Evolutionary conservation across 2,888 invertebrate species (phyloP).

Genomic region (Gymnoscelis rufifasciata): DNA sequence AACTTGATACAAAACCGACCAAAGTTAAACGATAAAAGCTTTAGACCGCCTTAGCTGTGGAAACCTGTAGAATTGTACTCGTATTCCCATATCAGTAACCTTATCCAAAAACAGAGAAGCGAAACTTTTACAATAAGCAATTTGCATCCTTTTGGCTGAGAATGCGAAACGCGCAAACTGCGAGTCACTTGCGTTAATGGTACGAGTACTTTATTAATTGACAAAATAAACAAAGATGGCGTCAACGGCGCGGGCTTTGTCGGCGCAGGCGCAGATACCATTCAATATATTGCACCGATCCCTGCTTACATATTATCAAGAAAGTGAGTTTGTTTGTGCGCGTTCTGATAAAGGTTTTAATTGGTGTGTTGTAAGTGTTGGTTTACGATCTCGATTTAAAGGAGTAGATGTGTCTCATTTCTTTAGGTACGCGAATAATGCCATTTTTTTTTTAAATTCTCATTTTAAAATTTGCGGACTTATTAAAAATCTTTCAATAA

Average conservation of each 20-base stretch:
- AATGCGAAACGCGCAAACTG: conserved; percentile 1
- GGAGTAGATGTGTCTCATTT: no score
- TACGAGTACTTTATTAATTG: conserved; percentile 33
- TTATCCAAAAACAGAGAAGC: neutral
- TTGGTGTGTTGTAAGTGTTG: neutral
- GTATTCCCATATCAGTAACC: neutral
- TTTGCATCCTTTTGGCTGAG: neutral
- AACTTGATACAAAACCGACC: no score
- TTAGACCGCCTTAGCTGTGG: no score
- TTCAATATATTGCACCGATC: conserved; percentile 33
- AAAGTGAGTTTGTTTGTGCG: conserved; percentile 1
- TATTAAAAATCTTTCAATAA: no score
- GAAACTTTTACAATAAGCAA: neutral
- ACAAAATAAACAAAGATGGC: conserved; percentile 41
- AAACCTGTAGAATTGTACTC: conserved; percentile 1
- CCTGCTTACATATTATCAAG: neutral
- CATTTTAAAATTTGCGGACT: no score
- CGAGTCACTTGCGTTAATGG: conserved; percentile 20
- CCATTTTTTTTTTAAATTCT: no score
- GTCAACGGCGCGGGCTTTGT: conserved; percentile 36
- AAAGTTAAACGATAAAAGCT: no score
- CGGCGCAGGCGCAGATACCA: conserved; percentile 37
- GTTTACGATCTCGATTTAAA: no score
- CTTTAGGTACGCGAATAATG: no score
- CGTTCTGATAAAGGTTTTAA: neutral